Conservation (phyloP, 2,113 vertebrate genomes). For the Oreochromis tanganicae region DNA sequence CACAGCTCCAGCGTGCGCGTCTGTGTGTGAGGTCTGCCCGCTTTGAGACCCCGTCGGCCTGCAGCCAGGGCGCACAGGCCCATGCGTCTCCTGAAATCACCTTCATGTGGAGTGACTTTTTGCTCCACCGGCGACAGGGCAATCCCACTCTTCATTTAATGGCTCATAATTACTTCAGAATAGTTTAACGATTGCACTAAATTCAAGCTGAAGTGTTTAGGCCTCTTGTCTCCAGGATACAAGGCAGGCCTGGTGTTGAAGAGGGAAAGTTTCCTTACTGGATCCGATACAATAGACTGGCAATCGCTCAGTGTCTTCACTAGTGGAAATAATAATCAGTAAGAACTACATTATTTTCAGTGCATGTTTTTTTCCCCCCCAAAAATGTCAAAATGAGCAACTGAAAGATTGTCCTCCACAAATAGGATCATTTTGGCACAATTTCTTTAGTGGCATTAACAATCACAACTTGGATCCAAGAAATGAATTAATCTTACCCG, state of each 20-base stretch:
- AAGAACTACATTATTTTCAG: conserved; percentile 4
- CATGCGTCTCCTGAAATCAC: conserved; percentile 51
- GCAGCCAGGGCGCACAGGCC: conserved; percentile 30
- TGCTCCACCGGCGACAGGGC: conserved; percentile 49
- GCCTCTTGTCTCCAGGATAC: conserved; percentile 52
- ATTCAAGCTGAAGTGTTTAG: conserved; percentile 59
- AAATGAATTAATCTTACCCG: conserved; percentile 15
- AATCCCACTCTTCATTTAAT: conserved; percentile 59
- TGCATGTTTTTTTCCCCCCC: rapidly evolving
- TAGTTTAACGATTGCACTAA: conserved; percentile 49
- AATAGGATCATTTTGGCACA: conserved; percentile 33
- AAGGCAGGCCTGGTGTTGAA: neutral
- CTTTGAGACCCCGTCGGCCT: conserved; percentile 16
- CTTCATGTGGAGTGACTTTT: conserved; percentile 66
- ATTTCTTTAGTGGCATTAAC: conserved; percentile 9
- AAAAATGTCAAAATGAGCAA: conserved; percentile 28
- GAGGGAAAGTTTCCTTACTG: conserved; percentile 1
- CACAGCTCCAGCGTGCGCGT: conserved; percentile 1
- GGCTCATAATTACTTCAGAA: conserved; percentile 63
- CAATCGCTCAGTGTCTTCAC: neutral
- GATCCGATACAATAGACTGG: neutral
- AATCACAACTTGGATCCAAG: conserved; percentile 25
- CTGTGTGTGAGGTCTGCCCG: conserved; percentile 25
- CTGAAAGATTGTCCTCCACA: conserved; percentile 32
- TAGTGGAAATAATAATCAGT: conserved; percentile 25